phyloP scores from a whole-genome alignment of 2,113 vertebrate genomes.

The Catharus fuscescens region DNA sequence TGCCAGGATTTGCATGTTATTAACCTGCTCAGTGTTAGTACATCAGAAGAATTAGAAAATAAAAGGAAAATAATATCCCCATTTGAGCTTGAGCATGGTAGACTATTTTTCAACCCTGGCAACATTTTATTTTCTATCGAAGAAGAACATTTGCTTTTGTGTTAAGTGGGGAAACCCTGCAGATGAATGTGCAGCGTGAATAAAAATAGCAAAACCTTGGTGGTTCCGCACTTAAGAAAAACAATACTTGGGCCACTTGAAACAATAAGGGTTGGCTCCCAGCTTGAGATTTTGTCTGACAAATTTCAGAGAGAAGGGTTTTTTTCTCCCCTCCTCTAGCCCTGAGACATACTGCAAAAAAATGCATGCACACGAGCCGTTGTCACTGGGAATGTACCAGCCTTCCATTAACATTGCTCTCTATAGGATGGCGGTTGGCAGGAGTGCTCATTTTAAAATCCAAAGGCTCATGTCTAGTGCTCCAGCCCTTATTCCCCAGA shows the following conservation, averaged over 20 bases:
- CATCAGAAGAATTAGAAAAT: neutral
- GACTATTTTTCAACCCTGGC: neutral
- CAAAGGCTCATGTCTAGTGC: slow-evolving; percentile 60
- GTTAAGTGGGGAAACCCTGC: neutral
- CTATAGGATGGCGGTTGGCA: slow-evolving; percentile 51
- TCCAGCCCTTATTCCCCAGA: slow-evolving; percentile 65
- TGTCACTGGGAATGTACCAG: slow-evolving; percentile 56
- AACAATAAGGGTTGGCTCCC: slow-evolving; percentile 20
- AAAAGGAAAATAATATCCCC: neutral
- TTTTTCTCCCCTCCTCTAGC: slow-evolving; percentile 4
- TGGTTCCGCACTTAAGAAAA: neutral
- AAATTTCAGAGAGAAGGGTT: slow-evolving; percentile 39
- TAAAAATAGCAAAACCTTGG: slow-evolving; percentile 1
- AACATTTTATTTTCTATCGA: neutral
- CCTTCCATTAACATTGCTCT: slow-evolving; percentile 62
- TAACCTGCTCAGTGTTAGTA: slow-evolving; percentile 8
- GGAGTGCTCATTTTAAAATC: slow-evolving; percentile 70
- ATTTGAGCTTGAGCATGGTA: neutral
- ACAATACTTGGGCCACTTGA: neutral
- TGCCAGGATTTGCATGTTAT: slow-evolving; percentile 42
- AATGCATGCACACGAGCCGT: neutral
- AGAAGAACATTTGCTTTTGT: slow-evolving; percentile 5
- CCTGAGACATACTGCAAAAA: slow-evolving; percentile 32
- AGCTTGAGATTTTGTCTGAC: slow-evolving; percentile 42
- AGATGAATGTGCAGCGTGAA: neutral